Conservation (phyloP, 2,888 invertebrate genomes). For the Tanytarsus gracilentus region DNA sequence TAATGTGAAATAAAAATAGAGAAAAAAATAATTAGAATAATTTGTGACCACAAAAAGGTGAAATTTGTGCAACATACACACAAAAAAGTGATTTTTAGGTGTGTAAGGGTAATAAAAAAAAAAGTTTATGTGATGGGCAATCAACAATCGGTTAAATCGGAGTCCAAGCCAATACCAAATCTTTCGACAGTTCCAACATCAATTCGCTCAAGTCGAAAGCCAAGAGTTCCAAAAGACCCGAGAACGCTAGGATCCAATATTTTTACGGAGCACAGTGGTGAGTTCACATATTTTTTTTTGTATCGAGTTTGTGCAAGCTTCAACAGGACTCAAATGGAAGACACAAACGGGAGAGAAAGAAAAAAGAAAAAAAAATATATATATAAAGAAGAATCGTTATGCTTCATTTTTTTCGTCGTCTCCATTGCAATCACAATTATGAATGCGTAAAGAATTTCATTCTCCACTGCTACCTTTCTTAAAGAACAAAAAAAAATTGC, state of each 20-base stretch:
- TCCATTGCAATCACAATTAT: no score
- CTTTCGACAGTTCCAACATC: conserved; percentile 44
- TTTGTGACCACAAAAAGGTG: not conserved
- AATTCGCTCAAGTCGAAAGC: conserved; percentile 65
- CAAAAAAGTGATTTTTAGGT: no score
- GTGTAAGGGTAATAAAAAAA: not conserved
- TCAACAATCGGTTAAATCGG: conserved; percentile 23
- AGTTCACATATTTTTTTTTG: conserved; percentile 41
- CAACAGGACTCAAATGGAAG: no score
- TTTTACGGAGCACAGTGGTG: conserved; percentile 91
- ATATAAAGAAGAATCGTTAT: no score
- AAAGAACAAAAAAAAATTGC: no score
- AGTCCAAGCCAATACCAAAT: conserved; percentile 15
- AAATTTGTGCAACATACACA: conserved; percentile 12
- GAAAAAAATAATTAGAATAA: not conserved
- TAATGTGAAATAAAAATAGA: not conserved
- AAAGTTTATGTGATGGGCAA: conserved; percentile 20
- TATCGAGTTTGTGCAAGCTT: not conserved
- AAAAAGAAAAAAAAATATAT: no score
- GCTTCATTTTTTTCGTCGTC: no score
- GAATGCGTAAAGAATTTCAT: no score
- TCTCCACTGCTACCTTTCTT: no score
- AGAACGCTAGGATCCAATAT: conserved; percentile 71
- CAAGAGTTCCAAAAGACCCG: conserved; percentile 69
- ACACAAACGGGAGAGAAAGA: no score